These are phyloP conservation scores for Penaeus vannamei DNA, from an alignment of 1,140 invertebrate species.

Conservation along the genomic window DNA sequence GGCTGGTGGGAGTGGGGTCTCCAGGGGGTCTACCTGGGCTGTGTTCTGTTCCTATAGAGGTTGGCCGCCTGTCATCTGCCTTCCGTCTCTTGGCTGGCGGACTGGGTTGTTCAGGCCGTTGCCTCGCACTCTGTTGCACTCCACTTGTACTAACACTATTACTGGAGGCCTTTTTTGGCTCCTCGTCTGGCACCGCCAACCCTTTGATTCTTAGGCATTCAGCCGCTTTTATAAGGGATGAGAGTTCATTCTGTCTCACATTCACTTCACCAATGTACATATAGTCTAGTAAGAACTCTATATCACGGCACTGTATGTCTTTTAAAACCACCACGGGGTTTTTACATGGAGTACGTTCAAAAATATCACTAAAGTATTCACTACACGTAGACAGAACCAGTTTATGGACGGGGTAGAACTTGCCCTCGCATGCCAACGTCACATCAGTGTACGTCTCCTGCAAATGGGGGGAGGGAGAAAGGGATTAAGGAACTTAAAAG, in stretches of 20 bases:
- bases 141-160: constrained; percentile 38
- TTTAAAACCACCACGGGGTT: constrained; percentile 59
- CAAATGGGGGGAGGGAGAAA: neutral
- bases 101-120: constrained; percentile 53
- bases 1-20: constrained; percentile 12
- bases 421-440: constrained; percentile 59
- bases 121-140: constrained; percentile 24
- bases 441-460: constrained; percentile 61
- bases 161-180: constrained; percentile 51
- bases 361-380: constrained; percentile 61
- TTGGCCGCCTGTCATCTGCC: constrained; percentile 42
- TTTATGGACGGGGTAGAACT: constrained; percentile 62
- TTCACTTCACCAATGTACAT: constrained; percentile 64
- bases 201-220: constrained; percentile 61
- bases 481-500: neutral
- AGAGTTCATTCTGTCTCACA: constrained; percentile 60
- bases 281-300: constrained; percentile 58
- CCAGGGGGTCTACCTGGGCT: constrained; percentile 59
- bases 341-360: constrained; percentile 61
- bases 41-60: constrained; percentile 33
- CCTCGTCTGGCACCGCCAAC: constrained; percentile 57
- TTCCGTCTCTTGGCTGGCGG: constrained; percentile 55
- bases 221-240: constrained; percentile 57
- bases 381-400: constrained; percentile 62
- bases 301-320: constrained; percentile 58